Conservation (phyloP, 2,888 invertebrate genomes). For the Leucoptera coffeella region DNA sequence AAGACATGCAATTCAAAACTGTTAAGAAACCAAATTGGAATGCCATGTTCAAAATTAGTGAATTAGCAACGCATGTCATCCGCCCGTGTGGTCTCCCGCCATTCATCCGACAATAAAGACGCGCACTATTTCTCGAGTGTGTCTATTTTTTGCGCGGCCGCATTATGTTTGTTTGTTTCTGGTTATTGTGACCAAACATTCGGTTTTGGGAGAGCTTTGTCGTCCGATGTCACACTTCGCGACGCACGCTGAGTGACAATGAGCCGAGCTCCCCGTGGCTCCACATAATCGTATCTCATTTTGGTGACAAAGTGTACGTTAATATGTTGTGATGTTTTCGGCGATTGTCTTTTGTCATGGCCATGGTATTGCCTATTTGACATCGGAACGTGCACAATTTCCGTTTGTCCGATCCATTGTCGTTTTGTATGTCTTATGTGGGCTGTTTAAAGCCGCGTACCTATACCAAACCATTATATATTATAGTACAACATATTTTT, state of each 20-base stretch:
- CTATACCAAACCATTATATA: no score
- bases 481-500: no score
- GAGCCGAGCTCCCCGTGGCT: slow-evolving; percentile 28
- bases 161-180: slow-evolving; percentile 16
- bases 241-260: slow-evolving; percentile 17
- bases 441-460: no score
- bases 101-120: slow-evolving; percentile 25
- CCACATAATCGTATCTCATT: slow-evolving; percentile 31
- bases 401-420: no score
- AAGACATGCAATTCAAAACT: no score
- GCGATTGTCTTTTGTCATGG: slow-evolving; percentile 20
- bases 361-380: no score
- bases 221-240: slow-evolving; percentile 15
- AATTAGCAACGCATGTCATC: slow-evolving; percentile 40
- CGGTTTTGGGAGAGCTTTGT: slow-evolving; percentile 12
- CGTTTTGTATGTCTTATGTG: no score
- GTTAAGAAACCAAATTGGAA: slow-evolving; percentile 8
- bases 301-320: slow-evolving; percentile 30
- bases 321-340: slow-evolving; percentile 49
- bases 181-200: slow-evolving; percentile 22
- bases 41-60: slow-evolving; percentile 20
- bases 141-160: slow-evolving; percentile 10
- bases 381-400: no score
- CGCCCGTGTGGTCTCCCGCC: slow-evolving; percentile 33
- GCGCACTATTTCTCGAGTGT: slow-evolving; percentile 6